Conservation (phyloP, 2,888 invertebrate genomes). For the Lucinisca nassula region DNA sequence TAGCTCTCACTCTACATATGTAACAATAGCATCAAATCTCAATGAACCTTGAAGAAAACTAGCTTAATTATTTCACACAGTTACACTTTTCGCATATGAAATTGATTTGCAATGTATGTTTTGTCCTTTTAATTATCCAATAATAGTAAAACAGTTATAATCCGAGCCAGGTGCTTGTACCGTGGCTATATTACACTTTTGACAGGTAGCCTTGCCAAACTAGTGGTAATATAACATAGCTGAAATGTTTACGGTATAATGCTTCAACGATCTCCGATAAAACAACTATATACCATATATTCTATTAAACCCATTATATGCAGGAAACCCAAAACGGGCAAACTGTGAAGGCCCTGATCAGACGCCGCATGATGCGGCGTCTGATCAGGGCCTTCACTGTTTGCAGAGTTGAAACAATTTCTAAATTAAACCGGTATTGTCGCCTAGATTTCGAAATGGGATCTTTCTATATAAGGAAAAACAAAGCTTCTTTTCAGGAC, state of each 20-base stretch:
- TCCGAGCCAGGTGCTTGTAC: conserved; percentile 21
- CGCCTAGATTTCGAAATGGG: too few species aligned
- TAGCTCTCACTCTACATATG: not conserved
- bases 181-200: not conserved
- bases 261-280: not conserved
- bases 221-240: not conserved
- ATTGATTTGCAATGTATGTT: not conserved
- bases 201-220: not conserved
- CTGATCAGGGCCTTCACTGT: not conserved
- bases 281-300: not conserved
- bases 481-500: too few species aligned
- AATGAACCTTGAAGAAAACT: not conserved
- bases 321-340: too few species aligned
- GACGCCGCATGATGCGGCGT: not conserved
- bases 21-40: not conserved
- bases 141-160: conserved; percentile 20
- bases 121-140: not conserved
- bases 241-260: conserved; percentile 4
- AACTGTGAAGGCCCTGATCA: not conserved
- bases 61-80: not conserved
- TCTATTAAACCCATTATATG: not conserved
- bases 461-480: too few species aligned
- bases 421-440: too few species aligned
- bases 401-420: not conserved
- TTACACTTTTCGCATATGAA: not conserved